phyloP scores from a whole-genome alignment of 2,888 invertebrate genomes.

The Caenorhabditis becei region DNA sequence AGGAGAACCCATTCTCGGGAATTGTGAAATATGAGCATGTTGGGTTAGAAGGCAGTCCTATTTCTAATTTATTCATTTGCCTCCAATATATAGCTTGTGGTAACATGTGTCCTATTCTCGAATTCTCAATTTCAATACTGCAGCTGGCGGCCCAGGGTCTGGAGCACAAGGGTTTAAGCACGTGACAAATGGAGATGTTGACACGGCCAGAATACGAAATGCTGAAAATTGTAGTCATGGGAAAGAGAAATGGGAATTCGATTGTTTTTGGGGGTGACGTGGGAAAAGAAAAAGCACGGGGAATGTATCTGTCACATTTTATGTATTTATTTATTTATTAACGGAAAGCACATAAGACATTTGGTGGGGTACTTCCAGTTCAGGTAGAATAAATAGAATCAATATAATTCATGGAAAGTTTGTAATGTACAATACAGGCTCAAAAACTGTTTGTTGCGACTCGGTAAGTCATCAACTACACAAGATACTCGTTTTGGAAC shows the following conservation, averaged over 20 bases:
- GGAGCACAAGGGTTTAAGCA: no score
- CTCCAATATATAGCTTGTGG: not conserved
- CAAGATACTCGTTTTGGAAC: constrained; percentile 38
- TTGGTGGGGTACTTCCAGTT: no score
- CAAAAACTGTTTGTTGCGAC: constrained; percentile 36
- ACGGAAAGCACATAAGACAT: not conserved
- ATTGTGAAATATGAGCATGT: not conserved
- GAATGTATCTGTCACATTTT: no score
- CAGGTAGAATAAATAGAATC: not conserved
- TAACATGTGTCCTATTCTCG: not conserved
- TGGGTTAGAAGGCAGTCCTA: not conserved
- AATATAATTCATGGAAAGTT: no score
- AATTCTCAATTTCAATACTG: constrained; percentile 2
- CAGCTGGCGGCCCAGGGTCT: constrained; percentile 5
- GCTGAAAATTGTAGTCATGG: not conserved
- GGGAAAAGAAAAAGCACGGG: no score
- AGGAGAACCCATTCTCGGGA: not conserved
- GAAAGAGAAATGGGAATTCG: not conserved
- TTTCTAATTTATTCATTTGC: constrained; percentile 22
- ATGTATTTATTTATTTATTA: not conserved
- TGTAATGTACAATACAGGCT: constrained; percentile 44
- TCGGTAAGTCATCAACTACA: constrained; percentile 29
- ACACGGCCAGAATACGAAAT: constrained; percentile 1
- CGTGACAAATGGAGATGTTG: constrained; percentile 1
- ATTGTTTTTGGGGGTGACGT: no score